Conservation (phyloP, 1,140 invertebrate species). For the Zophobas morio region DNA sequence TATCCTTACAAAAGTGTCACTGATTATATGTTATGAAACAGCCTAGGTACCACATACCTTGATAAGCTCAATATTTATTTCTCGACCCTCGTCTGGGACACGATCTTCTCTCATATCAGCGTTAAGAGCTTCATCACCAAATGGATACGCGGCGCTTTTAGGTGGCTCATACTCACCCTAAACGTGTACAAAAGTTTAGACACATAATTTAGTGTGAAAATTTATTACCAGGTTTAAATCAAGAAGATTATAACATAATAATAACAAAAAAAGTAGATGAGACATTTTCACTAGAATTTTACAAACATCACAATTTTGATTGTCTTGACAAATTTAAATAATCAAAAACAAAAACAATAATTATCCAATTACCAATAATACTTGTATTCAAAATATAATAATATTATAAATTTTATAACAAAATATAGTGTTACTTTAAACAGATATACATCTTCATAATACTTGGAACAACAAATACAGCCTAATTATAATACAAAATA, state of each 20-base stretch:
- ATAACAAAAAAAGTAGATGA: slow-evolving; percentile 14
- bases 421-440: slow-evolving; percentile 52
- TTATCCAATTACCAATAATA: slow-evolving; percentile 52
- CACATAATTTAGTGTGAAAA: slow-evolving; percentile 2
- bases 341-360: slow-evolving; percentile 39
- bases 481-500: slow-evolving; percentile 39
- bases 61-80: slow-evolving; percentile 10
- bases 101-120: slow-evolving; percentile 43
- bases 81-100: slow-evolving; percentile 2
- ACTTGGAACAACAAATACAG: slow-evolving; percentile 47
- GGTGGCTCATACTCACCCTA: slow-evolving; percentile 45
- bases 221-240: slow-evolving; percentile 15
- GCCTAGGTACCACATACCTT: slow-evolving; percentile 8
- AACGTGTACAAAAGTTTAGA: not conserved
- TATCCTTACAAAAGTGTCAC: slow-evolving; percentile 11
- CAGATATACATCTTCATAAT: slow-evolving; percentile 52
- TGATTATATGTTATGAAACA: not conserved
- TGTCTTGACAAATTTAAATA: slow-evolving; percentile 28
- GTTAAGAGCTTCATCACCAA: slow-evolving; percentile 51
- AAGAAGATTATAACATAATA: slow-evolving; percentile 25
- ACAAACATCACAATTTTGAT: slow-evolving; percentile 40
- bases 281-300: slow-evolving; percentile 47
- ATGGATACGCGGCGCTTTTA: slow-evolving; percentile 37
- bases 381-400: slow-evolving; percentile 51
- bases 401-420: slow-evolving; percentile 55